phyloP scores from a whole-genome alignment of 92 coral and sea anemone genomes.

The Palythoa caribaeorum region DNA sequence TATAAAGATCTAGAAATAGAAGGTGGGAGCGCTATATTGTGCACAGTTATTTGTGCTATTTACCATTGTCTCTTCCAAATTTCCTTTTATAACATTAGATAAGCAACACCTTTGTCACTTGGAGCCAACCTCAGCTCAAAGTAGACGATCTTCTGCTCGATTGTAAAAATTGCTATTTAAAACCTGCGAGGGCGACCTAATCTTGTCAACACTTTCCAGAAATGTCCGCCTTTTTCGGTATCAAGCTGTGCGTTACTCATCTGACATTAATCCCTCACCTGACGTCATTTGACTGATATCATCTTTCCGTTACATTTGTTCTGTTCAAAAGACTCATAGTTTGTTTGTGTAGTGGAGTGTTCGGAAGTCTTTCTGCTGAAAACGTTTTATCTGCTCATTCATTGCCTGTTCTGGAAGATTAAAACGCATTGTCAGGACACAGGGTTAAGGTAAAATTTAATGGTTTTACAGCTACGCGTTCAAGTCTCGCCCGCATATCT shows the following conservation, averaged over 20 bases:
- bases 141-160: too few species aligned
- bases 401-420: neutral
- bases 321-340: neutral
- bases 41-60: too few species aligned
- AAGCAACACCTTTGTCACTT: too few species aligned
- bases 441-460: neutral
- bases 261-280: neutral
- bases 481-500: too few species aligned
- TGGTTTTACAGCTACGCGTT: neutral
- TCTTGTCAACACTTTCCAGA: conserved; percentile 25
- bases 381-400: neutral
- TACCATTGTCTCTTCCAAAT: too few species aligned
- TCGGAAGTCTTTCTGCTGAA: conserved; percentile 26
- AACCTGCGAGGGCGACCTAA: conserved; percentile 1
- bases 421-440: neutral
- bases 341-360: conserved; percentile 41
- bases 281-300: conserved; percentile 34
- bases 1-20: too few species aligned
- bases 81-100: too few species aligned
- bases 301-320: conserved; percentile 20
- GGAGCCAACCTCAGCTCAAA: too few species aligned
- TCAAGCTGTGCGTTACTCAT: conserved; percentile 13
- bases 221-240: conserved; percentile 7
- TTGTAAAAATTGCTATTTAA: conserved; percentile 4
- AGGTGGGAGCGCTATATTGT: too few species aligned